Conservation (phyloP, 2,888 invertebrate species). For the Synergus gifuensis region DNA sequence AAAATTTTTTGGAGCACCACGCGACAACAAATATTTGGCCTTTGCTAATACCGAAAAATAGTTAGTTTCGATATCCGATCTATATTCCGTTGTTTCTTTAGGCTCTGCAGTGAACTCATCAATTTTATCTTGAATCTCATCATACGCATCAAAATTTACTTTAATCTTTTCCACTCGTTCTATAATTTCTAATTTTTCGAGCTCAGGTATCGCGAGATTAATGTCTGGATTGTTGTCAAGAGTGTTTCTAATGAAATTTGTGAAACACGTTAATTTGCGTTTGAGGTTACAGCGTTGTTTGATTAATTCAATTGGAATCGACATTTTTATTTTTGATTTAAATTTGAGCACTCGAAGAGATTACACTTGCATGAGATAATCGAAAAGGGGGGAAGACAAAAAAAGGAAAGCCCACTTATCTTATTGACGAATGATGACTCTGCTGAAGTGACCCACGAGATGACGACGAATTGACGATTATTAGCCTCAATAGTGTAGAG, state of each 20-base stretch:
- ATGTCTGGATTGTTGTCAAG: not conserved
- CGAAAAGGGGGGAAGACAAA: not conserved
- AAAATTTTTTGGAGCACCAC: too few species aligned
- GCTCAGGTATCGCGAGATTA: not conserved
- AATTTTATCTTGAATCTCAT: too few species aligned
- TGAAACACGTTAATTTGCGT: not conserved
- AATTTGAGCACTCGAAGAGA: not conserved
- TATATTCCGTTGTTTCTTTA: too few species aligned
- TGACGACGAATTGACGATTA: not conserved
- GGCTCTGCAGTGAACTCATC: too few species aligned
- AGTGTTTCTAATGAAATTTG: not conserved
- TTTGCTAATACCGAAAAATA: too few species aligned
- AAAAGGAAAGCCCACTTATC: not conserved
- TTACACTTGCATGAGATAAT: not conserved
- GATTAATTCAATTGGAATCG: not conserved
- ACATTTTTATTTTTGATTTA: not conserved
- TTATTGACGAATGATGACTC: not conserved
- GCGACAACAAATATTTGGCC: too few species aligned
- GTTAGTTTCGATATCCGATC: too few species aligned
- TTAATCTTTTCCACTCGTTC: too few species aligned
- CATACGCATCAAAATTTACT: too few species aligned
- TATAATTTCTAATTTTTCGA: not conserved
- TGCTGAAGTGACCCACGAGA: not conserved
- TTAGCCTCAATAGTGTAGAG: not conserved
- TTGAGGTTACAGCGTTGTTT: not conserved